These are phyloP conservation scores for Stichodactyla helianthus DNA, from an alignment of 64 coral and sea anemone genomes.

Conservation along the genomic window DNA sequence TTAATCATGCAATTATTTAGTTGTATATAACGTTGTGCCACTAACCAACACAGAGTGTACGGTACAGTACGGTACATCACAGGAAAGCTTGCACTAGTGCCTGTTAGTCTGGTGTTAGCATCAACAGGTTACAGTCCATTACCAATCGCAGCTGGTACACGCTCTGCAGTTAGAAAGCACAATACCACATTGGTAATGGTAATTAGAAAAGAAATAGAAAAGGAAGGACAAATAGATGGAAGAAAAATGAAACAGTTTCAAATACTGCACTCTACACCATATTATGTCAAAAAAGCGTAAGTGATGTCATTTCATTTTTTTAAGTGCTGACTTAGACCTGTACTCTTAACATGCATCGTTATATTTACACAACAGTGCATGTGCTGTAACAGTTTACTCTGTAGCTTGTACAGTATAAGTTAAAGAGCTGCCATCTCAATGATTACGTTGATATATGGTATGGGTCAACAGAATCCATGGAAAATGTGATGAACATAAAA, in stretches of 20 bases:
- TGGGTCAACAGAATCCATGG: no score
- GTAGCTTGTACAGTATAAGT: background rate
- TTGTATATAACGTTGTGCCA: background rate
- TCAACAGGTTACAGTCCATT: slow-evolving; percentile 4
- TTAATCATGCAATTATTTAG: background rate
- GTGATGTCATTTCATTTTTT: no score
- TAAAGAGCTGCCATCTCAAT: background rate
- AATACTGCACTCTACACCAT: no score
- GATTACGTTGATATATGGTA: no score
- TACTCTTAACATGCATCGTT: background rate
- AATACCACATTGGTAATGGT: slow-evolving; percentile 19
- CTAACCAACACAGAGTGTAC: background rate
- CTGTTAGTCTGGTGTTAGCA: slow-evolving; percentile 10
- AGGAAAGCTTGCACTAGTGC: background rate
- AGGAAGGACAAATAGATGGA: background rate
- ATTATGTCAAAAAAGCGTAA: no score
- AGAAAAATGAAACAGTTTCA: background rate
- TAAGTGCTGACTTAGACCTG: no score
- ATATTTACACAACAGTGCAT: background rate
- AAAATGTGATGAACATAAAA: background rate
- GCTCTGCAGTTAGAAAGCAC: slow-evolving; percentile 28
- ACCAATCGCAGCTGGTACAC: slow-evolving; percentile 6
- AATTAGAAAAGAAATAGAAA: background rate
- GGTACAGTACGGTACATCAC: background rate
- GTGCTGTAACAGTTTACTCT: background rate